Percentiles rank a stretch among this genome's conserved stretches.
phyloP scores from a whole-genome alignment of 2,888 invertebrate genomes.

The Helicoverpa assulta region DNA sequence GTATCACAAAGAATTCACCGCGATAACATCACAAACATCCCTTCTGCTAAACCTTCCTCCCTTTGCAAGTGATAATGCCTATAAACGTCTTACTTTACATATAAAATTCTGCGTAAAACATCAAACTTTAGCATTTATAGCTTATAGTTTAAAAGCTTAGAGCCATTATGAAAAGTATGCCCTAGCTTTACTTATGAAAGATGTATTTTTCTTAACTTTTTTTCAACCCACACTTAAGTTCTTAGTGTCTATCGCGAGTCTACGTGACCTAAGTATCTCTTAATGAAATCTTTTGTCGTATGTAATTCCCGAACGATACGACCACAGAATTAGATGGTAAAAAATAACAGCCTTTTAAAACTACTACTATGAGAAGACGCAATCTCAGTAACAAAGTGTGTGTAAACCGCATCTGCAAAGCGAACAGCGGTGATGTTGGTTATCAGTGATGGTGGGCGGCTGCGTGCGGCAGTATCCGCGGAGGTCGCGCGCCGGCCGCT shows the following conservation, averaged over 20 bases:
- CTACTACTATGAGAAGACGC: neutral
- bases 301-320: neutral
- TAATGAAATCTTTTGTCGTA: neutral
- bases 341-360: no score
- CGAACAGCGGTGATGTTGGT: constrained; percentile 25
- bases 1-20: neutral
- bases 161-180: neutral
- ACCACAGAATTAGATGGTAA: no score
- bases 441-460: constrained; percentile 46
- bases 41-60: constrained; percentile 25
- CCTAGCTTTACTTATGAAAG: neutral
- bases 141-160: constrained; percentile 1
- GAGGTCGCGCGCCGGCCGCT: constrained; percentile 65
- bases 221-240: neutral
- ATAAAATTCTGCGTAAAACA: neutral
- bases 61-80: constrained; percentile 3
- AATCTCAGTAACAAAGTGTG: constrained; percentile 1
- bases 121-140: neutral
- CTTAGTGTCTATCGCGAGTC: neutral
- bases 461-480: constrained; percentile 66
- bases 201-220: neutral
- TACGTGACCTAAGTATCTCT: neutral
- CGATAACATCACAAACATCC: constrained; percentile 23
- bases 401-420: constrained; percentile 14
- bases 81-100: constrained; percentile 11